phyloP scores from a whole-genome alignment of 1,140 invertebrate genomes.

The Acromyrmex echinatior region DNA sequence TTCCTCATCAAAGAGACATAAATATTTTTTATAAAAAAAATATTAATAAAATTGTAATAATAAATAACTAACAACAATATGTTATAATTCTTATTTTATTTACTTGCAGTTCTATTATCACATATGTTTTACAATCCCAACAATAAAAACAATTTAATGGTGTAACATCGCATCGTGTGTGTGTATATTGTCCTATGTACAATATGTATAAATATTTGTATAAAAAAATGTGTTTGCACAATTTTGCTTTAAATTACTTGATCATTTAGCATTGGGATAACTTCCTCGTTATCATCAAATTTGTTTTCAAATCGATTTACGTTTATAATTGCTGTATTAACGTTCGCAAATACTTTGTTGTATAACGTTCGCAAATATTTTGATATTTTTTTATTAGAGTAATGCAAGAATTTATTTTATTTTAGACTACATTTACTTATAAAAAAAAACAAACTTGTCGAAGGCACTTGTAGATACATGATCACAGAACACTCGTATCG shows the following conservation, averaged over 20 bases:
- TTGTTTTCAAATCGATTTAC: not conserved
- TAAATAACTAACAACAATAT: slow-evolving; percentile 2
- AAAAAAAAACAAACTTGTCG: slow-evolving; percentile 21
- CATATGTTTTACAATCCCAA: slow-evolving; percentile 74
- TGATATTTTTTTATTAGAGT: not conserved
- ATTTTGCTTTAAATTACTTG: slow-evolving; percentile 51
- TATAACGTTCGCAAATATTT: not conserved
- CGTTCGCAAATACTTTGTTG: not conserved
- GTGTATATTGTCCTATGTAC: slow-evolving; percentile 58
- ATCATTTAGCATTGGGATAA: slow-evolving; percentile 7
- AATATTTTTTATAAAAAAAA: not conserved
- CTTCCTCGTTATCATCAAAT: not conserved
- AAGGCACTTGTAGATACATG: slow-evolving; percentile 52
- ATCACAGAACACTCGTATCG: slow-evolving; percentile 46
- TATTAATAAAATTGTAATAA: slow-evolving; percentile 28
- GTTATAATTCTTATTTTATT: slow-evolving; percentile 66
- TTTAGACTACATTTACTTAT: not conserved
- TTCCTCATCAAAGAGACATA: not conserved
- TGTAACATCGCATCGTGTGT: slow-evolving; percentile 58
- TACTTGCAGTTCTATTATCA: slow-evolving; percentile 74
- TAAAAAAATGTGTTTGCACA: slow-evolving; percentile 73
- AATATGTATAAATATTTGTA: slow-evolving; percentile 73
- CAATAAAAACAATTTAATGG: slow-evolving; percentile 74
- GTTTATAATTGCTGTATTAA: slow-evolving; percentile 16
- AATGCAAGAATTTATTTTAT: slow-evolving; percentile 7